Evolutionary conservation across 2,888 invertebrate genomes (phyloP).

Genomic region (Gymnosoma rotundatum): DNA sequence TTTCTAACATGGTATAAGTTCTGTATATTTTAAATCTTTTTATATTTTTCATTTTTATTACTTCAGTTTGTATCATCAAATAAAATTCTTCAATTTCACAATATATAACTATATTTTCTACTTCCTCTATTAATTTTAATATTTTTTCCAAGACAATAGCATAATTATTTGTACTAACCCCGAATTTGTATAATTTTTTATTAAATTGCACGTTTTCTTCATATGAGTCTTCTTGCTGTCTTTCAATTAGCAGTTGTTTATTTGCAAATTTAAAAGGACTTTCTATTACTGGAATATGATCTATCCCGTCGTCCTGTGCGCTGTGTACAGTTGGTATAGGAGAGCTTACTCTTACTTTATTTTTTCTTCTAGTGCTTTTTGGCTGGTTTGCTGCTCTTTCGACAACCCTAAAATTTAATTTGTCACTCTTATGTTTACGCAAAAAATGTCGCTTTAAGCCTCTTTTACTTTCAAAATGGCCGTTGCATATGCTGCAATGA

Average conservation of each 20-base stretch:
- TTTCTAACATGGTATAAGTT: neutral
- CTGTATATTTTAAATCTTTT: neutral
- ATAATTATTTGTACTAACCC: too few relatives aligned
- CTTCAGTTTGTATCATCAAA: neutral
- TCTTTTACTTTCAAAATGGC: neutral
- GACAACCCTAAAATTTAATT: neutral
- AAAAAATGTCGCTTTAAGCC: neutral
- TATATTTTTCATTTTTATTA: neutral
- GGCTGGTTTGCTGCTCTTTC: too few relatives aligned
- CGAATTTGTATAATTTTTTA: too few relatives aligned
- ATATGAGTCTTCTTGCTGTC: neutral
- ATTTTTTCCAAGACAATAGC: neutral
- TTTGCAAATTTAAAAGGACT: neutral
- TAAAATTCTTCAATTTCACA: too few relatives aligned
- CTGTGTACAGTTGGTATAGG: constrained; percentile 1
- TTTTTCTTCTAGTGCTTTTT: too few relatives aligned
- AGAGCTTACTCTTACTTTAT: too few relatives aligned
- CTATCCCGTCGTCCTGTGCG: neutral
- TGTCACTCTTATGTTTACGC: neutral
- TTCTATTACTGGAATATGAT: constrained; percentile 1
- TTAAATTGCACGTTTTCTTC: neutral
- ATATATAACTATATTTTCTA: constrained; percentile 3
- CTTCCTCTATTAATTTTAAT: neutral
- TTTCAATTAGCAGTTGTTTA: neutral
- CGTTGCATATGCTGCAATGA: neutral